Evolutionary conservation across 2,888 invertebrate species (phyloP).

Genomic region (Dascillus cervinus): DNA sequence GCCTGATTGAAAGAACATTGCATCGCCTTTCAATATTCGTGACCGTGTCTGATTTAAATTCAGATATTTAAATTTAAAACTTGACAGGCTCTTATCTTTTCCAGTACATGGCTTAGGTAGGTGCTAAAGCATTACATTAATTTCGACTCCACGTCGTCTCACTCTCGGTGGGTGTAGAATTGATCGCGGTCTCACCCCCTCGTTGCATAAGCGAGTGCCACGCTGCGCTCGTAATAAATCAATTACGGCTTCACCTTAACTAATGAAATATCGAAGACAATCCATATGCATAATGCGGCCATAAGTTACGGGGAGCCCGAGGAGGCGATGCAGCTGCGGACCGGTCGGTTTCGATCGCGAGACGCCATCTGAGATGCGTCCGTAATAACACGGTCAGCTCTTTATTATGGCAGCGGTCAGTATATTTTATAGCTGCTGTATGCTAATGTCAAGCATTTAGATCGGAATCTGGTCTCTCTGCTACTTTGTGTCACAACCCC

Average conservation of each 20-base stretch:
- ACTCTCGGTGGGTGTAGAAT: no score
- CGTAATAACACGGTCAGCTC: slow-evolving; percentile 28
- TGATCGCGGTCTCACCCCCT: no score
- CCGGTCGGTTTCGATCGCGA: slow-evolving; percentile 15
- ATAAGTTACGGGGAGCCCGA: slow-evolving; percentile 29
- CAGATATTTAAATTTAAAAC: no score
- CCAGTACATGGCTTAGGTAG: no score
- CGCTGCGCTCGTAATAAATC: slow-evolving; percentile 12
- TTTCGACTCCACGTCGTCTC: no score
- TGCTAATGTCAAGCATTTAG: slow-evolving; percentile 44
- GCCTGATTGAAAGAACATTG: no score
- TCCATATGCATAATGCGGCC: slow-evolving; percentile 36
- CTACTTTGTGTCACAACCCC: slow-evolving; percentile 29
- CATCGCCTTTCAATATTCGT: no score
- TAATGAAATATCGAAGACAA: slow-evolving; percentile 31
- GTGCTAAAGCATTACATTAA: no score
- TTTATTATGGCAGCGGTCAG: slow-evolving; percentile 25
- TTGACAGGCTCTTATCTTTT: no score
- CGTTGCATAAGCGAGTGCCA: no score
- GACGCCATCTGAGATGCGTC: slow-evolving; percentile 32
- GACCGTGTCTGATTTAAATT: no score
- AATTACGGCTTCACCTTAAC: slow-evolving; percentile 10
- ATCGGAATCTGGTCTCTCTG: slow-evolving; percentile 41
- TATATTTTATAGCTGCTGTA: slow-evolving; percentile 37
- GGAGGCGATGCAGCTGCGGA: slow-evolving; percentile 25